A percentile compares a stretch with the other conserved stretches of the same genome.
Evolutionary conservation across 2,113 vertebrate species (phyloP).

Genomic region (Bolborhynchus lineola): DNA sequence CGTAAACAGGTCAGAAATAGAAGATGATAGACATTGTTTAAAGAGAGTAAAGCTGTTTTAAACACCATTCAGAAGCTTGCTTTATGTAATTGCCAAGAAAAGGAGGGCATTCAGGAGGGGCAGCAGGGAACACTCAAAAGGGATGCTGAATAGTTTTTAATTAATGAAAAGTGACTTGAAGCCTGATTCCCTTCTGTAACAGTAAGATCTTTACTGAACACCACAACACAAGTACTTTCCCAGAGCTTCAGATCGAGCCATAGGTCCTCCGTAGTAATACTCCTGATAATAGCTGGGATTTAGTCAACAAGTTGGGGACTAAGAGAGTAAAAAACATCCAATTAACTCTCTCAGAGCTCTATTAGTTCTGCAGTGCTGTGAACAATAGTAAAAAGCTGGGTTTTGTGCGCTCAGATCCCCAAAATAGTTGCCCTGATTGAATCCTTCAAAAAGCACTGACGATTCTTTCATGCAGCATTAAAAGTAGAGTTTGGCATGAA

Average conservation of each 20-base stretch:
- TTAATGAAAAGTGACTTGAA: constrained; percentile 24
- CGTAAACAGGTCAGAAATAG: constrained; percentile 2
- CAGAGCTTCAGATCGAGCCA: constrained; percentile 6
- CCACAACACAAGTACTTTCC: neutral
- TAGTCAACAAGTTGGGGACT: neutral
- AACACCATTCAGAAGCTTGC: neutral
- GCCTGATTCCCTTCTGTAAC: neutral
- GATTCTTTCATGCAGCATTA: neutral
- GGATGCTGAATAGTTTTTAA: neutral
- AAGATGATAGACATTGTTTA: constrained; percentile 31
- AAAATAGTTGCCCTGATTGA: neutral
- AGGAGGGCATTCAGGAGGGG: constrained; percentile 9
- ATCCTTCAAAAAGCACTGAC: neutral
- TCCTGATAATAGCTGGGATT: neutral
- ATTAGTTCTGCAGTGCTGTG: neutral
- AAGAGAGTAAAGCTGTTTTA: neutral
- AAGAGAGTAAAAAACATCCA: neutral
- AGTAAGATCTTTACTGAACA: neutral
- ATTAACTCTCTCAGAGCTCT: neutral
- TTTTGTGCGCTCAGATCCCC: neutral
- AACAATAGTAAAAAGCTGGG: neutral
- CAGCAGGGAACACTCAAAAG: neutral
- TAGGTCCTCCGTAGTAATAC: neutral
- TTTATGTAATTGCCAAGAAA: constrained; percentile 11
- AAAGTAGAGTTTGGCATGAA: neutral